phyloP scores from a whole-genome alignment of 2,113 vertebrate species.

The Holacanthus passer region DNA sequence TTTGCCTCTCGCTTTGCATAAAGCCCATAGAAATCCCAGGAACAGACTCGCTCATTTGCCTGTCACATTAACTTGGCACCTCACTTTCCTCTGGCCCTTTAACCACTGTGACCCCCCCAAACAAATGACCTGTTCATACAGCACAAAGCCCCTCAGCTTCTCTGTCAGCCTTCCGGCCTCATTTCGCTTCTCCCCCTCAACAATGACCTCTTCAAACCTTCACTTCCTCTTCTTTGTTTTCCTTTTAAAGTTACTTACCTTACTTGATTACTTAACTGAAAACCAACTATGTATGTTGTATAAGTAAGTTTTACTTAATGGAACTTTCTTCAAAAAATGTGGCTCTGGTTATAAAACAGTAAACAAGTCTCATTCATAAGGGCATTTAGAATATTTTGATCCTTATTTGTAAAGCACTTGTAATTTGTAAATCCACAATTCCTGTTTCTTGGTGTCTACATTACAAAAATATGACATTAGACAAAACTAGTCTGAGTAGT shows the following conservation, averaged over 20 bases:
- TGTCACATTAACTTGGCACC: conserved; percentile 74
- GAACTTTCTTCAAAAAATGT: not conserved
- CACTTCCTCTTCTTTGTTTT: conserved; percentile 44
- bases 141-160: conserved; percentile 56
- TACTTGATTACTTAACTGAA: not conserved
- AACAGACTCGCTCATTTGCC: conserved; percentile 67
- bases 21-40: conserved; percentile 69
- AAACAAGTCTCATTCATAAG: not conserved
- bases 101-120: conserved; percentile 63
- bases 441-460: too few relatives aligned
- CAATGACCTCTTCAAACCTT: conserved; percentile 47
- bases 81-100: conserved; percentile 57
- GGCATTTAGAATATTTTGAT: not conserved
- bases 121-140: conserved; percentile 71
- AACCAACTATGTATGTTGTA: not conserved
- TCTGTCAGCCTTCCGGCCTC: conserved; percentile 59
- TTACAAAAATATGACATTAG: too few relatives aligned
- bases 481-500: too few relatives aligned
- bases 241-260: conserved; percentile 5
- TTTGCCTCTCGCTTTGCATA: conserved; percentile 61
- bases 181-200: conserved; percentile 57
- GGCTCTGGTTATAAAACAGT: not conserved
- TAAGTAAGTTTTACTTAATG: not conserved
- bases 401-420: not conserved
- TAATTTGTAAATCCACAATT: too few relatives aligned